Evolutionary conservation across 1,140 invertebrate genomes (phyloP).

Genomic region (Aphelenchoides besseyi): DNA sequence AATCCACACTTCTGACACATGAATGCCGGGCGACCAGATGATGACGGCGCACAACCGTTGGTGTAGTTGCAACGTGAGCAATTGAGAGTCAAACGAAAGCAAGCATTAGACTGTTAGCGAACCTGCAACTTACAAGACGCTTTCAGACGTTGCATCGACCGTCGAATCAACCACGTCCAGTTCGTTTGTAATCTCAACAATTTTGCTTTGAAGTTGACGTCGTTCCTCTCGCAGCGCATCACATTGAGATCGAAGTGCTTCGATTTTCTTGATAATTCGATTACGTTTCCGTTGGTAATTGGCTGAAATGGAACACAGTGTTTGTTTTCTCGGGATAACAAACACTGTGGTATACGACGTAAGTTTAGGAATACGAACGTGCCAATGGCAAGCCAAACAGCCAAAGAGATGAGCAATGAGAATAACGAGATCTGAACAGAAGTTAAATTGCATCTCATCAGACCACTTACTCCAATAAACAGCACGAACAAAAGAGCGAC

Average conservation of each 20-base stretch:
- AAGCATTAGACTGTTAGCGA: neutral
- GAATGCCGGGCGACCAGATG: neutral
- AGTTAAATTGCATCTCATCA: neutral
- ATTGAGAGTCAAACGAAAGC: neutral
- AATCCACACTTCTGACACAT: neutral
- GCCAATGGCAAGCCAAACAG: neutral
- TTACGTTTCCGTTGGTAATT: neutral
- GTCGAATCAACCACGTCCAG: no score
- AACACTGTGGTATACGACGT: neutral
- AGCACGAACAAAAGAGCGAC: neutral
- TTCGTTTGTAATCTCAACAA: no score
- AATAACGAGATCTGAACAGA: neutral
- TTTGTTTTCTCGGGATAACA: no score
- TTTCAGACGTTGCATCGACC: no score
- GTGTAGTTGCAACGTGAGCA: neutral
- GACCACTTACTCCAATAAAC: neutral
- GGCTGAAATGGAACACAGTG: no score
- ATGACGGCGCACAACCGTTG: neutral
- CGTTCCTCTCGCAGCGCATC: neutral
- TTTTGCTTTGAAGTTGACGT: neutral
- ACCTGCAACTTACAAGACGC: no score
- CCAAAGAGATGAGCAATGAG: neutral
- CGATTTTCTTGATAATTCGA: neutral
- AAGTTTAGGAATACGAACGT: neutral
- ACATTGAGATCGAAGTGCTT: neutral